Percentiles rank a stretch among this genome's conserved stretches.
phyloP scores from a whole-genome alignment of 2,888 invertebrate genomes.

The Campoplex nolae region DNA sequence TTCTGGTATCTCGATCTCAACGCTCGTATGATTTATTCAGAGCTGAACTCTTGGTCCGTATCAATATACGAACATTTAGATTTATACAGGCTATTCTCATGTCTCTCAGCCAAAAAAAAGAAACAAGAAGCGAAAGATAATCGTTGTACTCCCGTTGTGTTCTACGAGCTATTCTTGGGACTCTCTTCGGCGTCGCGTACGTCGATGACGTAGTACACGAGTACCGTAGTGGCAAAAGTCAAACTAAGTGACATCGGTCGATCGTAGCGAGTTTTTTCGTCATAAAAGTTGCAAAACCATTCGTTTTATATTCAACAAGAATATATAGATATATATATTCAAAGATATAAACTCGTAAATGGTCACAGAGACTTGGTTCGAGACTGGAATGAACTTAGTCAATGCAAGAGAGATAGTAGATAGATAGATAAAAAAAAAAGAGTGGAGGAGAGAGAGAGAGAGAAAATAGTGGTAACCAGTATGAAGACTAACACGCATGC shows the following conservation, averaged over 20 bases:
- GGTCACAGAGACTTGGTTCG: constrained; percentile 39
- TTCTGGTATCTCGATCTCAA: constrained; percentile 52
- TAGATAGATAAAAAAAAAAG: neutral
- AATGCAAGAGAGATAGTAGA: constrained; percentile 22
- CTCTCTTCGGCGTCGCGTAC: constrained; percentile 15
- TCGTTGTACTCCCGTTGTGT: constrained; percentile 61
- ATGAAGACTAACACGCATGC: constrained; percentile 11
- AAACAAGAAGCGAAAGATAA: constrained; percentile 52
- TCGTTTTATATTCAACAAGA: neutral
- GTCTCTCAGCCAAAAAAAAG: constrained; percentile 18
- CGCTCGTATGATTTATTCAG: constrained; percentile 66
- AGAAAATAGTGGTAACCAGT: constrained; percentile 28
- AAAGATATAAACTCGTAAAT: constrained; percentile 2
- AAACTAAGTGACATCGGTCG: constrained; percentile 35
- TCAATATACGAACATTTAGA: constrained; percentile 23
- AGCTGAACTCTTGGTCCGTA: neutral
- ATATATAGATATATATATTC: constrained; percentile 1
- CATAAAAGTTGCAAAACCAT: constrained; percentile 55
- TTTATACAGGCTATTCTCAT: constrained; percentile 32
- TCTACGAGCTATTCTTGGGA: constrained; percentile 32
- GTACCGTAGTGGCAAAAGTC: constrained; percentile 45
- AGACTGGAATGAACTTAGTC: constrained; percentile 31
- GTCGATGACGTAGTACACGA: constrained; percentile 16
- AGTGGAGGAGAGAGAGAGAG: neutral
- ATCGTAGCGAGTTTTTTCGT: constrained; percentile 58